A percentile compares a stretch with the other conserved stretches of the same genome.
These are phyloP conservation scores for Erebia epiphron DNA, from an alignment of 2,888 invertebrate genomes.

Conservation along the genomic window DNA sequence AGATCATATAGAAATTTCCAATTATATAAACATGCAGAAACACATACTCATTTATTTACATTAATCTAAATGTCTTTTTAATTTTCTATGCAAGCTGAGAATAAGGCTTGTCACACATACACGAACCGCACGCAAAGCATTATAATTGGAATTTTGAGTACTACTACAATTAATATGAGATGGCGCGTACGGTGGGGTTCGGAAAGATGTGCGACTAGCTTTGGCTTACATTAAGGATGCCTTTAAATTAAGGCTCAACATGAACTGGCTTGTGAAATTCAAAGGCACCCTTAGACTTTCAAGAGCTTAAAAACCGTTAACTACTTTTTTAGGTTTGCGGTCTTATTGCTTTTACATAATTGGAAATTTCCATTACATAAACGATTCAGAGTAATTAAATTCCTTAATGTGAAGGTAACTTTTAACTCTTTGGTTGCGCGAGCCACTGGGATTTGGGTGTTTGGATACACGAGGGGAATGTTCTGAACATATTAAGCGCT, in stretches of 20 bases:
- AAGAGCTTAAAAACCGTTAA: no score
- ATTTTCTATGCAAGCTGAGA: not conserved
- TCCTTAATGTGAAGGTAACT: slow-evolving; percentile 78
- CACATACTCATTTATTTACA: not conserved
- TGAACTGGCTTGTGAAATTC: no score
- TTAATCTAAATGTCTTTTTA: not conserved
- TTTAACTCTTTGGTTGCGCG: slow-evolving; percentile 79
- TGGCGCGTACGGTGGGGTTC: no score
- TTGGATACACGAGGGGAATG: slow-evolving; percentile 59
- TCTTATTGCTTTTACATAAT: not conserved
- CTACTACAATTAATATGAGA: no score
- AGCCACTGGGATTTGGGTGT: slow-evolving; percentile 48
- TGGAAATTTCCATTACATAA: slow-evolving; percentile 10
- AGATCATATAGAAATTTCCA: slow-evolving; percentile 19
- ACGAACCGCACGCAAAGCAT: not conserved
- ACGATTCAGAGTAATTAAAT: slow-evolving; percentile 41
- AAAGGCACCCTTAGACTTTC: no score
- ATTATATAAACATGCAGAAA: slow-evolving; percentile 1
- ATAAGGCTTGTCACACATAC: not conserved
- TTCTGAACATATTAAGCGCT: slow-evolving; percentile 44
- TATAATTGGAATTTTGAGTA: no score
- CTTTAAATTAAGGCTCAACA: no score
- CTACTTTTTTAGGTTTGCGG: not conserved
- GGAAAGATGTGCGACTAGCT: no score
- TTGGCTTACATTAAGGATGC: no score